A percentile compares a stretch with the other conserved stretches of the same genome.
Conservation (phyloP, 2,888 invertebrate genomes). For the Limulus polyphemus region DNA sequence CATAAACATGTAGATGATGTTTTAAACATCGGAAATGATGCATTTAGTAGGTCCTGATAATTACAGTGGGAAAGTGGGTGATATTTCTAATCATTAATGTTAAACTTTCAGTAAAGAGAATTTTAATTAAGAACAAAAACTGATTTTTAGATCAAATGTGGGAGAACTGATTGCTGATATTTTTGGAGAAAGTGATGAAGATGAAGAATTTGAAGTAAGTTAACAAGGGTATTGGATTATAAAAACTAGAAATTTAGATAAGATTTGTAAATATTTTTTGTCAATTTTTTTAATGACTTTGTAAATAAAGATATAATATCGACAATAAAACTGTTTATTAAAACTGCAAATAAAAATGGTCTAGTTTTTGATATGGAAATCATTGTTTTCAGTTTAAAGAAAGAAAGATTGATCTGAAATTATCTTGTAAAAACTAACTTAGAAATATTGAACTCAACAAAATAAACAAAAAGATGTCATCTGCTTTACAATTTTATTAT, state of each 20-base stretch:
- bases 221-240: slow-evolving; percentile 3
- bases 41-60: background rate
- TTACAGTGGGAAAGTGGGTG: background rate
- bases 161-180: slow-evolving; percentile 40
- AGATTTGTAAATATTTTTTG: slow-evolving; percentile 12
- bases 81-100: background rate
- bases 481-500: slow-evolving; percentile 4
- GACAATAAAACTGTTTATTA: too few species aligned
- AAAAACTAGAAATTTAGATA: slow-evolving; percentile 21
- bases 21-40: background rate
- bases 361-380: too few species aligned
- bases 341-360: too few species aligned
- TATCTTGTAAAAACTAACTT: too few species aligned
- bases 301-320: too few species aligned
- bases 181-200: slow-evolving; percentile 41
- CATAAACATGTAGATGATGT: too few species aligned
- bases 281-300: background rate
- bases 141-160: slow-evolving; percentile 24
- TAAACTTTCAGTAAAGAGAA: background rate
- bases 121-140: background rate
- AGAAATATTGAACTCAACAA: too few species aligned
- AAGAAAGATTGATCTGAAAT: too few species aligned
- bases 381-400: too few species aligned
- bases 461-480: too few species aligned
- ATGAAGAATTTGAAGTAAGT: slow-evolving; percentile 38